Base-by-base conservation (phyloP, 2,113 vertebrate genomes). In the Gracilinanus agilis region DNA sequence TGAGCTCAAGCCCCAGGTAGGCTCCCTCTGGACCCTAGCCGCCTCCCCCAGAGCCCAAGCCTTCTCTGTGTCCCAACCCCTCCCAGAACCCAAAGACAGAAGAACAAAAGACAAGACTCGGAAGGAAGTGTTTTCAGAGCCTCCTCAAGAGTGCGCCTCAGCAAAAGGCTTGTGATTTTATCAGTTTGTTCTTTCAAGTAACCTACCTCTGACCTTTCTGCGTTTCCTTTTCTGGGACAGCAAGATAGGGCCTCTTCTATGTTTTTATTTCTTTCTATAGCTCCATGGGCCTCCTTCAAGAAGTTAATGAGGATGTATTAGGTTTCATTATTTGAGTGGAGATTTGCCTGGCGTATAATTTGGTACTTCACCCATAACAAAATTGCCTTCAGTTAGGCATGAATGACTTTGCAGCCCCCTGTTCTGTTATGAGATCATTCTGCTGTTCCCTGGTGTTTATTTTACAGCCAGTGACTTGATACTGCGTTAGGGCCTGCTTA, bases 101-200 rank as follows among this genome's bases (percentile, higher is more conserved):
- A 91, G 94, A 93, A 94, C 95, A 96, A 96, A 97, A 44, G 95
- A 53, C 92, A 92, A 91, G 92, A 55, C 94, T 90, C 49, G 98
- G 97, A 97, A 98, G 97, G 27, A 89, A 96, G 90, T 9, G 61
- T 95, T 97, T 94, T 44, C 95, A 54, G 94, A 92, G 34, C 89
- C 96, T 97, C 88, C 97, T 27, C 10, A 91, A 94, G 83, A 90
- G 61, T 67, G 91, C 8, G 92, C 94, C 95, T 92, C 54, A 11
- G 94, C 94, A 23, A 53, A 92, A 96, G 93, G 44, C 94, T 92
- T 91, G 61, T 93, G 96, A 91, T 94, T 96, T 58, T 90, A 96
- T 94, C 94, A 34, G 94, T 95, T 11, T 96, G 96, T 93, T 55
- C 90, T 92, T 54, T 44, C 89, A 11, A 92, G 53, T 53, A 55